Percentiles rank a stretch among this genome's conserved stretches.
These are phyloP conservation scores for Caiman crocodilus DNA, from an alignment of 2,797 vertebrate genomes.

Conservation along the genomic window DNA sequence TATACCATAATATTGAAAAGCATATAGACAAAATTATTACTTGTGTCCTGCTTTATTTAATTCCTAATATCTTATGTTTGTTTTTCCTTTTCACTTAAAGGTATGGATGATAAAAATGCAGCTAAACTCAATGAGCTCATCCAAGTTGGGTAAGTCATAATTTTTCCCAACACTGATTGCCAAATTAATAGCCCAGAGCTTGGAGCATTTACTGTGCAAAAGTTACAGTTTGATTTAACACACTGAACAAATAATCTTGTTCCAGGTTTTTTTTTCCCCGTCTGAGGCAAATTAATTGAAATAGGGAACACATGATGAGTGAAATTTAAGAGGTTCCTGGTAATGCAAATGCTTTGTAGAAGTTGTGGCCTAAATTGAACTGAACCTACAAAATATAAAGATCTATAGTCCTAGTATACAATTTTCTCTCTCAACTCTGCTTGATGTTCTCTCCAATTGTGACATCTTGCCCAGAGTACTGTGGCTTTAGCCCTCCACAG, in stretches of 20 bases:
- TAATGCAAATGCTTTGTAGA: background rate
- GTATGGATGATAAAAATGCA: conserved; percentile 99
- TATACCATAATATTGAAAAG: background rate
- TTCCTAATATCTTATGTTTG: background rate
- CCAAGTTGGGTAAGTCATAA: conserved; percentile 92
- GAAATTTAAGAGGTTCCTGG: background rate
- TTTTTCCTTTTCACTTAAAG: conserved; percentile 79
- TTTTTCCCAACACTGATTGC: background rate
- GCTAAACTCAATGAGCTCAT: conserved; percentile 97
- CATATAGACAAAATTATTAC: background rate
- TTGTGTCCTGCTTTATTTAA: background rate
- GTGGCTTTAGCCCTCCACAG: background rate
- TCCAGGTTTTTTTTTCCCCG: background rate
- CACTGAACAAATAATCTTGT: background rate
- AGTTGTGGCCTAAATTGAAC: background rate
- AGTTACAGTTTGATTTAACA: background rate
- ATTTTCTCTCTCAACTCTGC: too few relatives aligned
- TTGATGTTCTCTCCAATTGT: too few relatives aligned
- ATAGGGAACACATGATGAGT: background rate
- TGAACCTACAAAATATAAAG: background rate
- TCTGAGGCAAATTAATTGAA: background rate
- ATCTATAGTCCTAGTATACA: background rate
- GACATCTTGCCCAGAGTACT: too few relatives aligned
- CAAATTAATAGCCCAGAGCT: background rate
- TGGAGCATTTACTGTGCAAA: background rate